These are phyloP conservation scores for Bicyclus anynana DNA, from an alignment of 1,140 invertebrate species.

Conservation along the genomic window DNA sequence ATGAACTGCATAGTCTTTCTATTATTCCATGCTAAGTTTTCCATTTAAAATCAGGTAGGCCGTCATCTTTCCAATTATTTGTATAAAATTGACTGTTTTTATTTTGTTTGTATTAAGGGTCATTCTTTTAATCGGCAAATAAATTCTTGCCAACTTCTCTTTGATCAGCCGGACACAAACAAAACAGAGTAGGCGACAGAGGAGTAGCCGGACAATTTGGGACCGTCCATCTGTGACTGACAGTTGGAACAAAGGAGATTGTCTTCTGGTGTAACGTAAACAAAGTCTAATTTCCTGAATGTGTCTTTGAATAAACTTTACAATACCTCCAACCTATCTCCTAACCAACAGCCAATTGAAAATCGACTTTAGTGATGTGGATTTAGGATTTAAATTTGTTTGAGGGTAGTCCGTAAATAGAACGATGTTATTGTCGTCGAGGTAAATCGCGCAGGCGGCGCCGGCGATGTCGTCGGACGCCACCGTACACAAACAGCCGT, in stretches of 20 bases:
- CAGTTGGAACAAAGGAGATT: conserved; percentile 58
- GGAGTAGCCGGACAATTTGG: conserved; percentile 51
- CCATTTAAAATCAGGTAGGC: no score
- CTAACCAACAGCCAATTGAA: not conserved
- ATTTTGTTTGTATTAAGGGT: no score
- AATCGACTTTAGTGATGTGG: not conserved
- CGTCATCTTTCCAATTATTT: no score
- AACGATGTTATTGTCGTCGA: conserved; percentile 34
- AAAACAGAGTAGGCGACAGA: conserved; percentile 59
- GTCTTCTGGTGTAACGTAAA: conserved; percentile 63
- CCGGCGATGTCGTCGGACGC: conserved; percentile 58
- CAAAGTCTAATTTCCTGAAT: conserved; percentile 68
- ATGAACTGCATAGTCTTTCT: no score
- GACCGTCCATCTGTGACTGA: conserved; percentile 48
- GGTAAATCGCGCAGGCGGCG: conserved; percentile 63
- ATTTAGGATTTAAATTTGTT: conserved; percentile 14
- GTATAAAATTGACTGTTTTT: no score
- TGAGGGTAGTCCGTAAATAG: conserved; percentile 23
- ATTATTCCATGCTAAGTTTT: no score
- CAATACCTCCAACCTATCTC: not conserved
- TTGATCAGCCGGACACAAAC: conserved; percentile 23
- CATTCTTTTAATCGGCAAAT: no score
- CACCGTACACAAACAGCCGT: conserved; percentile 57
- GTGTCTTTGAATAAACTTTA: conserved; percentile 36
- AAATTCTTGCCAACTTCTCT: no score